Conservation (phyloP, 2,113 vertebrate genomes). For the Campylomormyrus tamandua region DNA sequence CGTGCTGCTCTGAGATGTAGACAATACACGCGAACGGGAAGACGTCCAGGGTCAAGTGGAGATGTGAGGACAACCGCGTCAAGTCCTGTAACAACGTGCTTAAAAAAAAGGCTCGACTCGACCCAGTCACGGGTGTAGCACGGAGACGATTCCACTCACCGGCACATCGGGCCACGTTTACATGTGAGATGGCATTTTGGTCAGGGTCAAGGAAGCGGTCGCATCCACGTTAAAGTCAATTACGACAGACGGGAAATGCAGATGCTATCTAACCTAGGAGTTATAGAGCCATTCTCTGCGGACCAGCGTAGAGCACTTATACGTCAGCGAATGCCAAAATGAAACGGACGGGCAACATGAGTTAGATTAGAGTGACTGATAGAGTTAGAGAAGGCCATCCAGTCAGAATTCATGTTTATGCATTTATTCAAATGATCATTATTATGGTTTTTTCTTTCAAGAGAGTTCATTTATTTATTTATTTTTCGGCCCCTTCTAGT, state of each 20-base stretch:
- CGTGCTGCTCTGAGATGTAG: not conserved
- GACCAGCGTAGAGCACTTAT: not conserved
- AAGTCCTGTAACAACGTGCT: not conserved
- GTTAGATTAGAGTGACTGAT: not conserved
- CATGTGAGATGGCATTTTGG: not conserved
- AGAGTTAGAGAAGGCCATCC: not conserved
- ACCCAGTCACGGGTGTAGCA: not conserved
- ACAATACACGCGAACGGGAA: not conserved
- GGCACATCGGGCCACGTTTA: not conserved
- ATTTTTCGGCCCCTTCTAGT: not conserved
- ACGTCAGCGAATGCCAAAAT: not conserved
- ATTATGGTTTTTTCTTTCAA: not conserved
- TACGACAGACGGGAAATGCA: not conserved
- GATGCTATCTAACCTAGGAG: conserved; percentile 3
- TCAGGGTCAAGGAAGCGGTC: not conserved
- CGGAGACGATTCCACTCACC: not conserved
- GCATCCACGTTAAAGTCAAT: not conserved
- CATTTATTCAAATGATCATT: conserved; percentile 5
- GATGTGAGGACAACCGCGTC: not conserved
- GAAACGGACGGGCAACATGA: not conserved
- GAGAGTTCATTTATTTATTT: not conserved
- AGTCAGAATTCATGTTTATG: conserved; percentile 9
- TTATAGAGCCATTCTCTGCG: not conserved
- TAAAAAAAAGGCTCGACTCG: not conserved
- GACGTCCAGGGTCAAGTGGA: not conserved